A percentile compares a stretch with the other conserved stretches of the same genome.
These are phyloP conservation scores for Chymomyza amoena DNA, from an alignment of 2,888 invertebrate species.

Conservation along the genomic window DNA sequence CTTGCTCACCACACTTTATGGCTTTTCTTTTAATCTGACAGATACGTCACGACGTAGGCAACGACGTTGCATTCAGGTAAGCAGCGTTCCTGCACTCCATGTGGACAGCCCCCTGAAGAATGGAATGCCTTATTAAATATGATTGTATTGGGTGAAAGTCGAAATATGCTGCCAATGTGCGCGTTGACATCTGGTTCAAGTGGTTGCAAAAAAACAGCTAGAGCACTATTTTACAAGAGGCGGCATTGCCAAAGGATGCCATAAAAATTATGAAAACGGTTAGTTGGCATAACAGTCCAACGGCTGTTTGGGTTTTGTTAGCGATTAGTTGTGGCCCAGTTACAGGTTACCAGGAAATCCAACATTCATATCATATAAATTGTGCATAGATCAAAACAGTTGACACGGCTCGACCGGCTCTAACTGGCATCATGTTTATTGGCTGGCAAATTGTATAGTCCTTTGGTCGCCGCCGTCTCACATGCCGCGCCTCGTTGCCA, in stretches of 20 bases:
- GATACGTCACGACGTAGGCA: constrained; percentile 71
- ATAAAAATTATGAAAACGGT: constrained; percentile 49
- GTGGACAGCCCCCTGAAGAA: constrained; percentile 21
- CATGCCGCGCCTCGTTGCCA: constrained; percentile 20
- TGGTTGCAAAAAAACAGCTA: constrained; percentile 41
- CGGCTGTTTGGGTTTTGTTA: constrained; percentile 36
- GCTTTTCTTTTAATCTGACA: constrained; percentile 71
- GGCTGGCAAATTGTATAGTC: constrained; percentile 67
- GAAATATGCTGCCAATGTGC: constrained; percentile 47
- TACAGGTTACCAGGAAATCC: constrained; percentile 18
- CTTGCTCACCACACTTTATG: constrained; percentile 71
- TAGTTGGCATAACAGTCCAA: constrained; percentile 46
- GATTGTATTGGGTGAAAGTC: constrained; percentile 61
- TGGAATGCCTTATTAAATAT: constrained; percentile 64
- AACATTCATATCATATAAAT: constrained; percentile 52
- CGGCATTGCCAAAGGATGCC: constrained; percentile 42
- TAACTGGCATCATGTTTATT: constrained; percentile 60
- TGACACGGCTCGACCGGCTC: constrained; percentile 30
- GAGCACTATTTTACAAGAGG: constrained; percentile 17
- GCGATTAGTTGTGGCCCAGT: constrained; percentile 51
- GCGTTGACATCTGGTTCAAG: constrained; percentile 72
- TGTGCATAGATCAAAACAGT: constrained; percentile 65
- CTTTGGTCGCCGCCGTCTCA: neutral
- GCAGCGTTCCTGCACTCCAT: constrained; percentile 5
- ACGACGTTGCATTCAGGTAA: constrained; percentile 6